phyloP scores from a whole-genome alignment of 64 coral and sea anemone species.

The Platygyra sinensis region DNA sequence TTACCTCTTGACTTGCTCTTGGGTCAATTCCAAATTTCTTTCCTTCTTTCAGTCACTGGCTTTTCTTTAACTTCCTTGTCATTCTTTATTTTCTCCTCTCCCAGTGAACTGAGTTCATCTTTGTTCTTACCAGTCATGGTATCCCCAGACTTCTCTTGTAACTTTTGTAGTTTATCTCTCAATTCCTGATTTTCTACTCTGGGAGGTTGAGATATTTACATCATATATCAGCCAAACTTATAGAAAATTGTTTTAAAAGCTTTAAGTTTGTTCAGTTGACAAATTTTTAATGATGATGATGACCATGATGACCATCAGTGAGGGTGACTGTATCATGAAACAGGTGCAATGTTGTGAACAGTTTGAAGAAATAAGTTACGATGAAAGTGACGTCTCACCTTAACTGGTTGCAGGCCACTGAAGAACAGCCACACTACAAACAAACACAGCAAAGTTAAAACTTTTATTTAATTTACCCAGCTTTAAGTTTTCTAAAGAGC shows the following conservation, averaged over 20 bases:
- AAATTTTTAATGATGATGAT: too few species aligned
- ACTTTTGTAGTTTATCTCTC: constrained; percentile 16
- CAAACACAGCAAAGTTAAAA: too few species aligned
- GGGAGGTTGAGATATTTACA: background rate
- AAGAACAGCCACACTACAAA: background rate
- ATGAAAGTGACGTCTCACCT: background rate
- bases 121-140: background rate
- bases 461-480: too few species aligned
- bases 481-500: too few species aligned
- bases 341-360: too few species aligned
- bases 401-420: background rate
- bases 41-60: background rate
- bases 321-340: too few species aligned
- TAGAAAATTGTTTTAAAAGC: too few species aligned
- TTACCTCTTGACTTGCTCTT: constrained; percentile 29
- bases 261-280: too few species aligned
- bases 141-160: background rate
- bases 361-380: too few species aligned
- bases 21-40: background rate
- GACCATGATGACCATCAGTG: too few species aligned
- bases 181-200: constrained; percentile 35
- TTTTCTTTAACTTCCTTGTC: background rate
- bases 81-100: background rate
- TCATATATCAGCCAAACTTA: too few species aligned
- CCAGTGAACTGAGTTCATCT: background rate